Base-by-base conservation (phyloP, 2,797 vertebrate species). In the Mormyrus proboscirostris region DNA sequence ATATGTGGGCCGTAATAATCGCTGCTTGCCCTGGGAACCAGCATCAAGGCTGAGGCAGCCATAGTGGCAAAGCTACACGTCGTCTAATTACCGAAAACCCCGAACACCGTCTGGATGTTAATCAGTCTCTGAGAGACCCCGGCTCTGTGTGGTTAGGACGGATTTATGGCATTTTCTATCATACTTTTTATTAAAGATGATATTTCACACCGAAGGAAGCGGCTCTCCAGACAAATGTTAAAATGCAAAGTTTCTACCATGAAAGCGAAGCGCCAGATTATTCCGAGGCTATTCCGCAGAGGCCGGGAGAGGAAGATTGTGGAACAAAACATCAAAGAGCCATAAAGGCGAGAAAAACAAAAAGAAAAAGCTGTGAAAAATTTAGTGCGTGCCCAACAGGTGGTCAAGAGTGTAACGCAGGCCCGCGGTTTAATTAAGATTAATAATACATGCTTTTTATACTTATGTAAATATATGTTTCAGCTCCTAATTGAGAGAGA, bases 111-210 rank as follows among this genome's bases (percentile, higher is more conserved):
- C 95, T 96, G 95, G 95, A 97, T 98, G 97, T 97, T 98, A 99
- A 99, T 99, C 97, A 98, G 97, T 98, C 97, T 99, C 98, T 95
- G 92, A 94, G 97, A 98, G 97, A 99, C 96, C 96, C 96, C 92
- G 91, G 94, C 93, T 95, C 97, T 96, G 96, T 96, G 95, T 96
- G 96, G 95, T 98, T 98, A 97, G 96, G 95, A 94, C 94, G 95
- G 96, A 97, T 97, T 98, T 97, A 97, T 94, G 94, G 95, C 96
- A 96, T 95, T 95, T 93, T 97, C 97, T 94, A 94, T 95, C 95
- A 95, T 96, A 96, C 96, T 94, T 95, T 96, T 97, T 98, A 98
- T 98, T 98, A 97, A 98, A 98, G 97, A 96, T 97, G 96, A 98
- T 98, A 96, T 97, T 96, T 97, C 96, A 96, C 94, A 96, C 91